Evolutionary conservation across 1,140 invertebrate species (phyloP).

Genomic region (Gonioctena quinquepunctata): DNA sequence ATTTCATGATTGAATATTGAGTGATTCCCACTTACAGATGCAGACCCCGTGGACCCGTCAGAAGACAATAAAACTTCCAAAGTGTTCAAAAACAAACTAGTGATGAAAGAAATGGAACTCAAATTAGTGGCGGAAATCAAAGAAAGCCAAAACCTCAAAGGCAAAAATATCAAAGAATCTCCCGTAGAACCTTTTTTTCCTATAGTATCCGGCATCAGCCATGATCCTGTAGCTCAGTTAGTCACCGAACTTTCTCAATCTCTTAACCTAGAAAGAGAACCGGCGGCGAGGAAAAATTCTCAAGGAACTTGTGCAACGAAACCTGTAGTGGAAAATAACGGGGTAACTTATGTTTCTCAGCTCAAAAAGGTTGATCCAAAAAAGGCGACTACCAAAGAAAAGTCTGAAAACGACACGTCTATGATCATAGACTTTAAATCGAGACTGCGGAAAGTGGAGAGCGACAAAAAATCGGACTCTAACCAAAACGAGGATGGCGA

Average conservation of each 20-base stretch:
- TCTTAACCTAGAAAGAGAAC: conserved; percentile 31
- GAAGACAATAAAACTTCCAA: conserved; percentile 50
- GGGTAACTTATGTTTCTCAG: conserved; percentile 45
- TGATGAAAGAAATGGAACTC: conserved; percentile 79
- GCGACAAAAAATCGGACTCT: conserved; percentile 54
- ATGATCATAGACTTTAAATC: conserved; percentile 83
- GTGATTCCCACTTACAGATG: conserved; percentile 8
- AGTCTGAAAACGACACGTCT: conserved; percentile 44
- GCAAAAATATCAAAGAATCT: conserved; percentile 58
- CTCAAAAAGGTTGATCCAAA: conserved; percentile 49
- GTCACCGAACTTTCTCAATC: conserved; percentile 65
- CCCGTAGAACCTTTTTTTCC: conserved; percentile 48
- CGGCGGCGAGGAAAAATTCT: conserved; percentile 25
- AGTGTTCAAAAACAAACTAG: conserved; percentile 54
- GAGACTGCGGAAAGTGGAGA: conserved; percentile 79
- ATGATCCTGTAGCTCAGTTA: conserved; percentile 76
- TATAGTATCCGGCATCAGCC: conserved; percentile 54
- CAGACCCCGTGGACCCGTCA: conserved; percentile 16
- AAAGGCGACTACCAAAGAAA: conserved; percentile 48
- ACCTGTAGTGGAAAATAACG: conserved; percentile 33
- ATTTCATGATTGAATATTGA: background rate
- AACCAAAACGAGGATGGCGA: conserved; percentile 54
- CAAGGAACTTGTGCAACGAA: conserved; percentile 21
- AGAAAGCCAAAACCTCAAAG: conserved; percentile 70
- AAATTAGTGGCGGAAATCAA: conserved; percentile 82